Evolutionary conservation across 2,113 vertebrate species (phyloP).

Genomic region (Paradisaea rubra): DNA sequence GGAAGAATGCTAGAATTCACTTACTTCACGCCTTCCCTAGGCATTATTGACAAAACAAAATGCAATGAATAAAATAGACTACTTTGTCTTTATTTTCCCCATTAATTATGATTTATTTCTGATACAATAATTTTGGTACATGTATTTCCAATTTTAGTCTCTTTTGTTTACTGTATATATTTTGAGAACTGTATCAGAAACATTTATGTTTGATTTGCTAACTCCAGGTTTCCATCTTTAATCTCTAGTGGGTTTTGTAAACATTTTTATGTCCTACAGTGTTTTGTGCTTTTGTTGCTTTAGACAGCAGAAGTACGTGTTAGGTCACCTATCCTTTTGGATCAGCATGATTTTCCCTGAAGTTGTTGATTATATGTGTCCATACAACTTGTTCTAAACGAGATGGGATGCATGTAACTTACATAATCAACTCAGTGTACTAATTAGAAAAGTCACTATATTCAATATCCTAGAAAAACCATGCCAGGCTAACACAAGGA

Average conservation of each 20-base stretch:
- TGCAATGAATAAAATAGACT: not conserved
- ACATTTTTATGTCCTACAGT: not conserved
- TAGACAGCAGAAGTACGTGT: not conserved
- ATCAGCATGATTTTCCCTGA: not conserved
- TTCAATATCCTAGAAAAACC: not conserved
- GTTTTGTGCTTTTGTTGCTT: not conserved
- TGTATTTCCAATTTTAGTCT: not conserved
- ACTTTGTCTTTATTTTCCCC: not conserved
- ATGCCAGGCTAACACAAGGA: not conserved
- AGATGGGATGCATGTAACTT: slow-evolving; percentile 17
- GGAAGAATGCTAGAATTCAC: not conserved
- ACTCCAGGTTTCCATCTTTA: not conserved
- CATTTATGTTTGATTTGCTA: not conserved
- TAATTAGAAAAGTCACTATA: not conserved
- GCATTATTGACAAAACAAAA: not conserved
- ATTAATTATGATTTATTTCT: not conserved
- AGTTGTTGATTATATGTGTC: not conserved
- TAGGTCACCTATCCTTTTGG: not conserved
- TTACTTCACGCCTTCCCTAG: not conserved
- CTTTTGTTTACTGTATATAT: not conserved
- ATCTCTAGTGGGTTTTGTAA: not conserved
- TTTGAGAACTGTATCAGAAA: not conserved
- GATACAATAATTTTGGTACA: not conserved
- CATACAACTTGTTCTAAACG: slow-evolving; percentile 18
- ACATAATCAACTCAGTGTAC: slow-evolving; percentile 30